phyloP scores from a whole-genome alignment of 2,888 invertebrate genomes.

The Hofmannophila pseudospretella region DNA sequence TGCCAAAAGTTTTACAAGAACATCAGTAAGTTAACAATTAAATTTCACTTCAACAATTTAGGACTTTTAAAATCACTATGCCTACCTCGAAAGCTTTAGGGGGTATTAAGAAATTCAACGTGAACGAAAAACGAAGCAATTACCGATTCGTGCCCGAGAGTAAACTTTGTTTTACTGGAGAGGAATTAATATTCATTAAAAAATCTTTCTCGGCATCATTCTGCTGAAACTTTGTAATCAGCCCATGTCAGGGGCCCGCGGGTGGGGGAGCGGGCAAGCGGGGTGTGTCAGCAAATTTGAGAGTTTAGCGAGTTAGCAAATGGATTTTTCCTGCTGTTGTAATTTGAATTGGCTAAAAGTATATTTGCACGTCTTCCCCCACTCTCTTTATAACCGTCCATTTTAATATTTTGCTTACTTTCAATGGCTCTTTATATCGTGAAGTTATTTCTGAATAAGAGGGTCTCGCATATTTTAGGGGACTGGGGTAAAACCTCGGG shows the following conservation, averaged over 20 bases:
- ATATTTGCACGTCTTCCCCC: constrained; percentile 30
- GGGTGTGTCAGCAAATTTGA: constrained; percentile 59
- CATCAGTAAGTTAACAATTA: too few relatives aligned
- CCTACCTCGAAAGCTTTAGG: constrained; percentile 3
- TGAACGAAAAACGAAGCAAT: constrained; percentile 63
- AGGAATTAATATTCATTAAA: constrained; percentile 77
- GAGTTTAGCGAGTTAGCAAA: constrained; percentile 53
- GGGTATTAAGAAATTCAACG: constrained; percentile 48
- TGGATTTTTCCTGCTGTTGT: constrained; percentile 52
- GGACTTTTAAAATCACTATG: too few relatives aligned
- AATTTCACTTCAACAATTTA: too few relatives aligned
- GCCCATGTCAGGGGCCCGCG: constrained; percentile 39
- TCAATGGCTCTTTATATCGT: constrained; percentile 5
- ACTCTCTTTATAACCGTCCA: constrained; percentile 28
- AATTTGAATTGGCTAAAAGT: constrained; percentile 38
- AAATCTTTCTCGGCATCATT: constrained; percentile 68
- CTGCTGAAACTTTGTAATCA: constrained; percentile 72
- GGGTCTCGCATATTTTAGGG: constrained; percentile 37
- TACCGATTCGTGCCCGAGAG: constrained; percentile 59
- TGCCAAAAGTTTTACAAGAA: too few relatives aligned
- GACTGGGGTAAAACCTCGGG: constrained; percentile 28
- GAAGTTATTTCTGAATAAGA: constrained; percentile 9
- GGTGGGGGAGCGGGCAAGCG: constrained; percentile 15
- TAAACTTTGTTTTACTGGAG: constrained; percentile 71
- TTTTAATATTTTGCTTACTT: constrained; percentile 16